Conservation (phyloP, 2,888 invertebrate species). For the Oeneis ivallda region DNA sequence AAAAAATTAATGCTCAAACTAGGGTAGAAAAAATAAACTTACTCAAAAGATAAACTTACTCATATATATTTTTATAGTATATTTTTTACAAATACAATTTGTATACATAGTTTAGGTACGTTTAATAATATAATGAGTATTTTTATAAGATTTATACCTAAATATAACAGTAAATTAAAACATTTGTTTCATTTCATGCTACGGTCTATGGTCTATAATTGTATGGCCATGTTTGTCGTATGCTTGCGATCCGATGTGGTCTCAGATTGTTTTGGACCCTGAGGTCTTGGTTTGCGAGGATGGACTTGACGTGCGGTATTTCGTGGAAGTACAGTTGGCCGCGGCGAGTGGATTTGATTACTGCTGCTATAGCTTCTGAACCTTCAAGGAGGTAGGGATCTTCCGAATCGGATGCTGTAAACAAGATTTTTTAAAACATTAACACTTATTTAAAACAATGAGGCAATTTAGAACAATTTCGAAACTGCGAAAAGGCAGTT, state of each 20-base stretch:
- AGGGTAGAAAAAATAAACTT: constrained; percentile 18
- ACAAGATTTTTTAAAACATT: neutral
- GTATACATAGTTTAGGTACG: constrained; percentile 9
- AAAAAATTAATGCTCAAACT: constrained; percentile 12
- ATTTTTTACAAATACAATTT: constrained; percentile 30
- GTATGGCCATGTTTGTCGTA: constrained; percentile 83
- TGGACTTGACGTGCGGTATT: constrained; percentile 83
- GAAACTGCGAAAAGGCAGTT: too few relatives aligned
- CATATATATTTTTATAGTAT: constrained; percentile 30
- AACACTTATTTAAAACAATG: too few relatives aligned
- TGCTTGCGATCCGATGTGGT: constrained; percentile 83
- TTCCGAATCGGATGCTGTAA: constrained; percentile 32
- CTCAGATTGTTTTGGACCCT: constrained; percentile 82
- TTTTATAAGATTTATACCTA: constrained; percentile 32
- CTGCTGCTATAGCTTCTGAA: constrained; percentile 79
- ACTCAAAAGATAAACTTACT: constrained; percentile 21
- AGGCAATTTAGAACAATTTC: too few relatives aligned
- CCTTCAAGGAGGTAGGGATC: constrained; percentile 84
- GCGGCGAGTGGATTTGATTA: constrained; percentile 76
- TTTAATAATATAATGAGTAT: constrained; percentile 30
- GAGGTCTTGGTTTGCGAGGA: constrained; percentile 83
- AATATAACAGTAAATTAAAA: constrained; percentile 26
- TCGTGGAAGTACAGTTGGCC: constrained; percentile 84
- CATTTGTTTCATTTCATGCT: constrained; percentile 40
- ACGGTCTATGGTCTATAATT: constrained; percentile 68